These are phyloP conservation scores for Spea bombifrons DNA, from an alignment of 2,113 vertebrate species.

Conservation along the genomic window DNA sequence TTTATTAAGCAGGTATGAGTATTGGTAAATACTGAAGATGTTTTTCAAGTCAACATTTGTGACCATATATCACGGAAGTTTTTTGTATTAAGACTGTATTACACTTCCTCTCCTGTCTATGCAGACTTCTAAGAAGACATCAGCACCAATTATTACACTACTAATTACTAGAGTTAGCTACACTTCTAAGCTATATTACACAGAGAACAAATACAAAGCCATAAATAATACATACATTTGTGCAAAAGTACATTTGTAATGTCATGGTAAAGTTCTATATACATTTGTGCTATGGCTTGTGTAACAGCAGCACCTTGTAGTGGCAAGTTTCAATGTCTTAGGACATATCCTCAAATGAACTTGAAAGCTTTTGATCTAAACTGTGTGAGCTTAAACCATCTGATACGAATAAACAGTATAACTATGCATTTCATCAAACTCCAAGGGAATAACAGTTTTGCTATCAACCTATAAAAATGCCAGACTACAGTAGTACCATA, in stretches of 20 bases:
- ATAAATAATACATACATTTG: background rate
- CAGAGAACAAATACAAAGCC: background rate
- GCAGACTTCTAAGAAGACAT: too few species aligned
- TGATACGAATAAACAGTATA: slow-evolving; percentile 27
- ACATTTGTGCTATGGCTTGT: slow-evolving; percentile 3
- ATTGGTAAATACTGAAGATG: too few species aligned
- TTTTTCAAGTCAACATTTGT: too few species aligned
- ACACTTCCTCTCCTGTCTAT: too few species aligned
- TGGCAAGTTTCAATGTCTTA: background rate
- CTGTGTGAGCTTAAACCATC: slow-evolving; percentile 13
- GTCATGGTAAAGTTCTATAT: background rate
- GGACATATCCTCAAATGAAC: slow-evolving; percentile 33
- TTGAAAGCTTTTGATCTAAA: slow-evolving; percentile 4
- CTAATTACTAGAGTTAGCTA: too few species aligned
- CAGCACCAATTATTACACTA: too few species aligned
- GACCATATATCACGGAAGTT: too few species aligned
- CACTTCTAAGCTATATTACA: too few species aligned
- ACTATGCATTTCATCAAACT: slow-evolving; percentile 17
- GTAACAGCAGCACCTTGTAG: slow-evolving; percentile 30
- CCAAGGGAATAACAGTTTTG: slow-evolving; percentile 3
- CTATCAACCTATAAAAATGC: background rate
- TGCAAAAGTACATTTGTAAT: background rate
- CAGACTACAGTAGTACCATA: too few species aligned
- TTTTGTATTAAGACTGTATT: too few species aligned
- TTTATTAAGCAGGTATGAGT: too few species aligned